Percentiles rank a stretch among this genome's conserved stretches.
phyloP scores from a whole-genome alignment of 2,113 vertebrate genomes.

The Phasianus colchicus region DNA sequence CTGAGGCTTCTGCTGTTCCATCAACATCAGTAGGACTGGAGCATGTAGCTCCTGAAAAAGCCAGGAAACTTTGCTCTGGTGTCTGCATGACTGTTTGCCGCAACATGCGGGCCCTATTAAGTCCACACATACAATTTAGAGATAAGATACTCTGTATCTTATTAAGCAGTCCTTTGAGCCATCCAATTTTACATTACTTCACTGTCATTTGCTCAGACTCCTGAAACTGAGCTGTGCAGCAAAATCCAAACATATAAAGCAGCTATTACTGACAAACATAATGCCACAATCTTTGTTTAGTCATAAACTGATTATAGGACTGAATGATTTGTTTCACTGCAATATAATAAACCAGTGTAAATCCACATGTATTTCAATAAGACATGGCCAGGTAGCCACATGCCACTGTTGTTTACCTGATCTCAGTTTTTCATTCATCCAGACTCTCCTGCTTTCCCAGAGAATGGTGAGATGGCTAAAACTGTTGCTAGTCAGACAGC shows the following conservation, averaged over 20 bases:
- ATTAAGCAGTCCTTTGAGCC: conserved; percentile 8
- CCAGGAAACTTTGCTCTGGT: conserved; percentile 7
- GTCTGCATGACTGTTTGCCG: conserved; percentile 33
- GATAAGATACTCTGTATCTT: conserved; percentile 19
- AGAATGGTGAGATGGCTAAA: not conserved
- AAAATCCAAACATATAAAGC: conserved; percentile 5
- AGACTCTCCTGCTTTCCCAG: not conserved
- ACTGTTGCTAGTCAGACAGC: not conserved
- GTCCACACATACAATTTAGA: conserved; percentile 10
- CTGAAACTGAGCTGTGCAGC: not conserved
- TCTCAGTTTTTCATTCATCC: not conserved
- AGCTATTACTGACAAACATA: not conserved
- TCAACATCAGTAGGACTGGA: not conserved
- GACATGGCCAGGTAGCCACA: not conserved
- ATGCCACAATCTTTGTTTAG: not conserved
- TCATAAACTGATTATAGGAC: not conserved
- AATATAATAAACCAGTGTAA: not conserved
- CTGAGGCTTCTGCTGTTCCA: not conserved
- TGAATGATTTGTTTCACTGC: not conserved
- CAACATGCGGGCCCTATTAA: conserved; percentile 27
- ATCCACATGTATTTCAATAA: not conserved
- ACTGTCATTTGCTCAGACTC: not conserved
- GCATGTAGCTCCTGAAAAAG: not conserved
- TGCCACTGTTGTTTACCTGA: not conserved
- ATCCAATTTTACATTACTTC: not conserved